Base-by-base conservation (phyloP, 2,797 vertebrate species). In the Sandelia bainsii region DNA sequence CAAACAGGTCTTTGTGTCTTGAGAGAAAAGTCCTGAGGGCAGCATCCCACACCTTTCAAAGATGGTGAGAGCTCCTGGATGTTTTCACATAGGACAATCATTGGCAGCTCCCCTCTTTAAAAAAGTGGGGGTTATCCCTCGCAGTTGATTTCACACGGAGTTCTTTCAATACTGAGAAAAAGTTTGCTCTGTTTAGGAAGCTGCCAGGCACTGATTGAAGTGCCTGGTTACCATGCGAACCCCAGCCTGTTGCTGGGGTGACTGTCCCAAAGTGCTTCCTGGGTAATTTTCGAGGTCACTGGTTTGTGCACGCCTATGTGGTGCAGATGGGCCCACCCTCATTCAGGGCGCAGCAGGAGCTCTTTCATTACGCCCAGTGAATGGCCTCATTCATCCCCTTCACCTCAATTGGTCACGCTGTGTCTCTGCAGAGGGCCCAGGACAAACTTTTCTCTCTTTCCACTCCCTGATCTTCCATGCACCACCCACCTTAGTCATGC, bases 271-370 rank as follows among this genome's bases (percentile, higher is more conserved):
- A 94, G 93, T 94, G 93, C 92, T 94, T 95, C 93, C 94, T 94
- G 92, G 92, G 93, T 93, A 94, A 94, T 94, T 94, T 93, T 94
- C 89, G 92, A 95, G 95, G 94, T 95, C 93, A 94, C 93, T 93
- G 93, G 93, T 93, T 95, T 93, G 92, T 94, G 94, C 92, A 93
- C 88, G 93, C 93, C 93, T 93, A 91, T 90, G 91, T 91, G 92
- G 72, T 92, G 88, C 93, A 93, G 93, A 94, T 92, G 93, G 90
- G 93, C 91, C 90, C 90, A 91, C 90, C 92, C 91, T 93, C 92
- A 93, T 93, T 93, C 90, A 92, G 75, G 62, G 72, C 92, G 85
- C 93, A 87, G 92, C 88, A 87, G 93, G 93, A 91, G 91, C 87
- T 87, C 93, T 94, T 95, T 95, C 91, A 94, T 92, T 89, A 92